Evolutionary conservation across 30 jellyfish, hydroid and myxozoan species (phyloP), one percentile per base, ranked within the genome.

Genomic region (Phacellophora camtschatica): DNA sequence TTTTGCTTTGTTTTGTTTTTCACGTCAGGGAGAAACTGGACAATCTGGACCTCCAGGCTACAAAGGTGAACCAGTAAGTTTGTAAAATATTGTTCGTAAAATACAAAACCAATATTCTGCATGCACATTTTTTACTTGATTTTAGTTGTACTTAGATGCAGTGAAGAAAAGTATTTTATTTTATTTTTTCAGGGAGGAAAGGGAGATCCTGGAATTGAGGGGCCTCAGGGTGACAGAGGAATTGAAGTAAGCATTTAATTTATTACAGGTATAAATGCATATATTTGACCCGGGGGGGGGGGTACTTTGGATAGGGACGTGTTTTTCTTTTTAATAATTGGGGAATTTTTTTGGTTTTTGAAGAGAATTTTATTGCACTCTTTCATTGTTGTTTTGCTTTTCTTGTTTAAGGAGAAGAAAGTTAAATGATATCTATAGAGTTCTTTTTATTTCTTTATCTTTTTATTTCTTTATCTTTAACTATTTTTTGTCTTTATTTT

Each of bases 121-220:
- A n/a, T n/a, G n/a, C n/a, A n/a, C n/a, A n/a, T n/a, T n/a, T n/a
- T n/a, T n/a, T n/a, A n/a, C n/a, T n/a, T n/a, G n/a, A n/a, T n/a
- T n/a, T n/a, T n/a, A n/a, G n/a, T n/a, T n/a, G n/a, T n/a, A n/a
- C n/a, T n/a, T n/a, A n/a, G n/a, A n/a, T n/a, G n/a, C n/a, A n/a
- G n/a, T n/a, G n/a, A n/a, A n/a, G n/a, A n/a, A n/a, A n/a, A n/a
- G n/a, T 43, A 70, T 15, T 20, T n/a, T 67, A 3, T 22, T 61
- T 61, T 48, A 24, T 25, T 30, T 24, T 61, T 61, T 11, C 54
- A 61, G 74, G 74, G 74, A 1, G 55, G 31, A 19, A 54, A 76
- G 58, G 88, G 88, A 57, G 88, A 57, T 34, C 79, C 56, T n/a
- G 89, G 89, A 0, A 46, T 66, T 4, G 81, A 56, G 28, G 89